These are phyloP conservation scores for Abramis brama DNA, from an alignment of 2,113 vertebrate species.

Conservation along the genomic window DNA sequence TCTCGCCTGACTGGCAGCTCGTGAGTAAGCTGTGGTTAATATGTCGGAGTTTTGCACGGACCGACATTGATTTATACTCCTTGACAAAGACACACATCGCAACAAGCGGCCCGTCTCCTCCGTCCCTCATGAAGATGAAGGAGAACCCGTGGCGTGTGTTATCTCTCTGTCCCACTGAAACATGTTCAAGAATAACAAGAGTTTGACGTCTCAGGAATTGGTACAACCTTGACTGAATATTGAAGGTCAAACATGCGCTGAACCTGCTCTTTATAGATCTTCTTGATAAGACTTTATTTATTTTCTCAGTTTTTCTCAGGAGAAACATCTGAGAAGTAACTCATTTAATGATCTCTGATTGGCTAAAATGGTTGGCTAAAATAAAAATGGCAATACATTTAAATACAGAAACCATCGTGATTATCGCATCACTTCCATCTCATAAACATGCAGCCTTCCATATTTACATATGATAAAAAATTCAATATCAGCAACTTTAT, in stretches of 20 bases:
- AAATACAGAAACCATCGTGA: too few species aligned
- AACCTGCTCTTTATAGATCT: background rate
- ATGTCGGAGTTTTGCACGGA: slow-evolving; percentile 3
- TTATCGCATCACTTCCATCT: too few species aligned
- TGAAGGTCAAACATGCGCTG: background rate
- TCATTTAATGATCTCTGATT: background rate
- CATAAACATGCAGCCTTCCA: too few species aligned
- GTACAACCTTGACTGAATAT: background rate
- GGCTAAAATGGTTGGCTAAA: too few species aligned
- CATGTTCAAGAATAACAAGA: slow-evolving; percentile 3
- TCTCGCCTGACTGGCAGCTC: slow-evolving; percentile 11
- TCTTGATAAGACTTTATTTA: background rate
- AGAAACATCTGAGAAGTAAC: too few species aligned
- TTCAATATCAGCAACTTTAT: too few species aligned
- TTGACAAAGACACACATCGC: slow-evolving; percentile 44
- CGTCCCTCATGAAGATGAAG: slow-evolving; percentile 44
- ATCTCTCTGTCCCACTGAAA: slow-evolving; percentile 3
- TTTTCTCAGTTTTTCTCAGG: too few species aligned
- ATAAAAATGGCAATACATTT: background rate
- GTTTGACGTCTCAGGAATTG: background rate
- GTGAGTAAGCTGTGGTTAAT: slow-evolving; percentile 57
- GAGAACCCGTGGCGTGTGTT: slow-evolving; percentile 22
- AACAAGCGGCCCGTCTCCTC: background rate
- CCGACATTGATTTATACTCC: slow-evolving; percentile 57
- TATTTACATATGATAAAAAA: too few species aligned